Evolutionary conservation across 2,113 vertebrate species (phyloP).

Genomic region (Crotalus helleri): DNA sequence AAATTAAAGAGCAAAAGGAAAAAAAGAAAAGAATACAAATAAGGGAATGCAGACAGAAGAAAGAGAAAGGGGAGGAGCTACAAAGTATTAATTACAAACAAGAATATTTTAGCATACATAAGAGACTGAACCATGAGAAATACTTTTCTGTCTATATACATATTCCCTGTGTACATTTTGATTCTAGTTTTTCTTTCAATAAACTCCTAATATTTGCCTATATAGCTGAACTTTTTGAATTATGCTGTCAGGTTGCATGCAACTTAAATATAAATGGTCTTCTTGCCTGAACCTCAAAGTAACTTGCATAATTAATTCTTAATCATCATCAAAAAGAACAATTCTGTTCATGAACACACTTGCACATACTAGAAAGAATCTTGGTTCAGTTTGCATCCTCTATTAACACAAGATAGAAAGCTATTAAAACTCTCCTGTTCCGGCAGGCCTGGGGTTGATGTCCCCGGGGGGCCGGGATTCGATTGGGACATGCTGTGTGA

Average conservation of each 20-base stretch:
- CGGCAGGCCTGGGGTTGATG: no score
- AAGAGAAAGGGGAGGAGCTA: not conserved
- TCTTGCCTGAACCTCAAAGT: not conserved
- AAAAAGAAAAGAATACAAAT: not conserved
- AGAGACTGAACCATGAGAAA: not conserved
- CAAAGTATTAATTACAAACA: not conserved
- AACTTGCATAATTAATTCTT: not conserved
- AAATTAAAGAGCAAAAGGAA: not conserved
- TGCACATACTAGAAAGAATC: not conserved
- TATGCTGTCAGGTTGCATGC: not conserved
- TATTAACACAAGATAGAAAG: not conserved
- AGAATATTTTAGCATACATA: not conserved
- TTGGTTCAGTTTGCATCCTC: not conserved
- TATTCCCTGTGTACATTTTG: not conserved
- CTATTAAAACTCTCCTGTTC: no score
- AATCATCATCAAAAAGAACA: not conserved
- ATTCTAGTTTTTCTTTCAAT: not conserved
- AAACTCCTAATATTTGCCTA: not conserved
- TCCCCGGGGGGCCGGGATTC: no score
- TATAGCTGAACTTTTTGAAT: not conserved
- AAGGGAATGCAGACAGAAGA: not conserved
- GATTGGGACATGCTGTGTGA: no score
- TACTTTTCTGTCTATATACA: not conserved
- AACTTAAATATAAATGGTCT: not conserved
- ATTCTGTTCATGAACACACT: not conserved